phyloP scores from a whole-genome alignment of 2,888 invertebrate species.

The Protodeltote pygarga region DNA sequence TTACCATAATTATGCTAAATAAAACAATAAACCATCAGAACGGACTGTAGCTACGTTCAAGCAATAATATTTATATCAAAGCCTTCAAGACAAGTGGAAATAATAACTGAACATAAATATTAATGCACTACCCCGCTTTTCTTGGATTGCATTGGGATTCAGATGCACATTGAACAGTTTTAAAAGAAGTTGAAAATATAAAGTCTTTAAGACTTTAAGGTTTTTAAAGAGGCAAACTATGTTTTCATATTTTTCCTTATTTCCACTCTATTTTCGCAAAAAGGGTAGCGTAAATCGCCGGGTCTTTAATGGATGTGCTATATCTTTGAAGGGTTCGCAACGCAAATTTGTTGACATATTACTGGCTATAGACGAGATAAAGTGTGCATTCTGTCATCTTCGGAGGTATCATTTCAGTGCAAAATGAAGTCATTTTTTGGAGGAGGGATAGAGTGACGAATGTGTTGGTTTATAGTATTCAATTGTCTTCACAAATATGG shows the following conservation, averaged over 20 bases:
- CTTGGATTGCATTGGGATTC: not conserved
- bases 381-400: constrained; percentile 54
- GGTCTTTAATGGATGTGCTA: constrained; percentile 43
- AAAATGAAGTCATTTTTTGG: constrained; percentile 40
- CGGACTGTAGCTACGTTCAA: no score
- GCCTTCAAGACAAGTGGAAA: constrained; percentile 1
- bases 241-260: not conserved
- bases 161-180: not conserved
- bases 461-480: no score
- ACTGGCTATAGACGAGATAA: constrained; percentile 71
- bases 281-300: constrained; percentile 25
- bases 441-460: constrained; percentile 14
- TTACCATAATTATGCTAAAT: no score
- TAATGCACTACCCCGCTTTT: not conserved
- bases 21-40: no score
- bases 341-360: constrained; percentile 77
- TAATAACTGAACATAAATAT: constrained; percentile 15
- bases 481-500: no score
- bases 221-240: no score
- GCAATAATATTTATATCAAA: no score
- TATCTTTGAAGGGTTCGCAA: constrained; percentile 46
- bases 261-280: not conserved
- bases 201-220: not conserved
- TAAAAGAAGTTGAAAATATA: constrained; percentile 8
- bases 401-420: constrained; percentile 28